Base-by-base conservation (phyloP, 2,888 invertebrate species). In the Melieria omissa region DNA sequence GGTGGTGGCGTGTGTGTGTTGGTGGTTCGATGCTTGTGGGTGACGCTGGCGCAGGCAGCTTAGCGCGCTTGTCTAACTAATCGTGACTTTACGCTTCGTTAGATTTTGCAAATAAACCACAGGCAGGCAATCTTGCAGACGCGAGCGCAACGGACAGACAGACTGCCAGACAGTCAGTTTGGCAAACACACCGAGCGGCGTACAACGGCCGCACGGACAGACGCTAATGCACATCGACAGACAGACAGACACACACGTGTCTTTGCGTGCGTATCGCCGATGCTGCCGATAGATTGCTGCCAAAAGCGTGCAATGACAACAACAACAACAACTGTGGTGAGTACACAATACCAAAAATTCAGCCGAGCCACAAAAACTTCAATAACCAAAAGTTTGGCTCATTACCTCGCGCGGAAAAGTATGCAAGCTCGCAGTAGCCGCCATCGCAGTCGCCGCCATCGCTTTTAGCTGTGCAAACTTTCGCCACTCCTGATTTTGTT, bases 81-180 rank as follows among this genome's bases (percentile, higher is more conserved):
- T 84, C 84, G 83, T 83, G 82, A 83, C 84, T 84, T 84, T 81
- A 83, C 82, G 83, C 84, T 84, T 84, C 83, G 84, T 83, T 84
- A 81, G 82, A 79, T 80, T 83, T 83, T 79, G 78, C 83, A 83
- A 84, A 83, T 82, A 84, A 81, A 81, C 80, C 80, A 73, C 72
- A 71, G 65, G 65, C 74, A 49, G 45, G 61, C 55, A 65, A 45
- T 45, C 54, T 49, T 12, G 54, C 63, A 64, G 9, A 44, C n/a
- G 46, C 45, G 12, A 42, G 29, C 14, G 52, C n/a, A 5, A 12
- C 41, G 42, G 42, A 46, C 12, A 14, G 16, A 46, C 44, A 5
- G 41, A 16, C 12, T 3, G 29, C 10, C 41, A 45, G 7, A n/a
- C n/a, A 4, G 6, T 4, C 7, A 47, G 49, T 16, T 49, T 5